Base-by-base conservation (phyloP, 2,888 invertebrate species). In the Mythimna ferrago region DNA sequence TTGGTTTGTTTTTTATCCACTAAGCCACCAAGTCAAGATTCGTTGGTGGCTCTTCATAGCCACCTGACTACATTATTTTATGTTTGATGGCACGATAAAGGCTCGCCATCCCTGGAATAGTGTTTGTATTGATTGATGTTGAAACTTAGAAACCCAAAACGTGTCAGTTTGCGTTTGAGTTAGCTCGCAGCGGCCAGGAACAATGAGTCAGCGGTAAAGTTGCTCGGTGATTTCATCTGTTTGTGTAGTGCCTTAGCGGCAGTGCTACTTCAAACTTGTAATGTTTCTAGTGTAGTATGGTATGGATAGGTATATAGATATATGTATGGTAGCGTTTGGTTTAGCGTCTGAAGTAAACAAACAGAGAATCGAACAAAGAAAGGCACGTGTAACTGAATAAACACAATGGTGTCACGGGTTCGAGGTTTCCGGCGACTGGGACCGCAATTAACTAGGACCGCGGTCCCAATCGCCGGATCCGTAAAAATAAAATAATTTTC, bases 201-300 rank as follows among this genome's bases (percentile, higher is more conserved):
- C 62, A 48, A 75, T 80, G 77, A 84, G 60, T 86, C 73, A 77
- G 65, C 69, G 53, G 56, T 60, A 10, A 67, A 68, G 60, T 64
- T 71, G 61, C 38, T 70, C 60, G 63, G 63, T 83, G 83, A 85
- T 83, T 83, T 85, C 79, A 84, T 81, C 48, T 79, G 79, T 84
- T 83, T 81, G 53, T 54, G 60, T 61, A 74, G 64, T 79, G 86
- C 93, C 92, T 74, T 51, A 67, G 61, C 60, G 58, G 61, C 41
- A 64, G 38, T 54, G 54, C 76, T 6, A 65, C 54, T 73, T 61
- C 41, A 53, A 57, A 69, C 73, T 73, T 65, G 60, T 68, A 58
- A 61, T 69, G 41, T 74, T 65, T 70, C 66, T 68, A 63, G 48
- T 74, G 21, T 60, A 11, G 0, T 66, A 63, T 41, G 56, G 4